phyloP scores from a whole-genome alignment of 1,140 invertebrate genomes.

The Drosophila serrata region DNA sequence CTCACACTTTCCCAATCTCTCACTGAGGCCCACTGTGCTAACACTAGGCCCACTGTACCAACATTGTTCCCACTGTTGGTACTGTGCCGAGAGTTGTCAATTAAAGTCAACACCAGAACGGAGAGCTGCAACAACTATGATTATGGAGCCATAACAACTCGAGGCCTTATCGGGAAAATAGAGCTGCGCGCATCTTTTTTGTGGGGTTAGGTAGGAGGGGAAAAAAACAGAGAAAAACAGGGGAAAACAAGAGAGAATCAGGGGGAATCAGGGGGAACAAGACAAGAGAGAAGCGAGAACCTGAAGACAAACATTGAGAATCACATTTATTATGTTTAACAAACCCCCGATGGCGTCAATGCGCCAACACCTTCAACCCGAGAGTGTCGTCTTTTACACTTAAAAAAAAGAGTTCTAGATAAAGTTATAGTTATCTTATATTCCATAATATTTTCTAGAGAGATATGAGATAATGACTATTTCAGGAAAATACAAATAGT shows the following conservation, averaged over 20 bases:
- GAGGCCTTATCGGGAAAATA: slow-evolving; percentile 54
- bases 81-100: slow-evolving; percentile 66
- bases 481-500: no score
- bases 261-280: neutral
- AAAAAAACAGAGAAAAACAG: neutral
- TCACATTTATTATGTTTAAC: slow-evolving; percentile 82
- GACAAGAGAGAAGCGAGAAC: slow-evolving; percentile 24
- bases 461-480: neutral
- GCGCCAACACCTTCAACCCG: slow-evolving; percentile 75
- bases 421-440: neutral
- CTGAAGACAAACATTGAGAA: slow-evolving; percentile 62
- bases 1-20: slow-evolving; percentile 2
- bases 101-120: slow-evolving; percentile 71
- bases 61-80: no score
- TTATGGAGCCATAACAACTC: slow-evolving; percentile 50
- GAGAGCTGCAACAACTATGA: slow-evolving; percentile 43
- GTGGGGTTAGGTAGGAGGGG: neutral
- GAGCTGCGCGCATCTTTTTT: slow-evolving; percentile 36
- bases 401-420: slow-evolving; percentile 22
- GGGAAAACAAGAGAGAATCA: neutral
- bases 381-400: slow-evolving; percentile 17
- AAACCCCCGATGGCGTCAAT: slow-evolving; percentile 77
- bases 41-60: slow-evolving; percentile 51
- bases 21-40: slow-evolving; percentile 31
- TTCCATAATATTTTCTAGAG: neutral